Conservation (phyloP, 2,888 invertebrate species). For the Elegia similella region DNA sequence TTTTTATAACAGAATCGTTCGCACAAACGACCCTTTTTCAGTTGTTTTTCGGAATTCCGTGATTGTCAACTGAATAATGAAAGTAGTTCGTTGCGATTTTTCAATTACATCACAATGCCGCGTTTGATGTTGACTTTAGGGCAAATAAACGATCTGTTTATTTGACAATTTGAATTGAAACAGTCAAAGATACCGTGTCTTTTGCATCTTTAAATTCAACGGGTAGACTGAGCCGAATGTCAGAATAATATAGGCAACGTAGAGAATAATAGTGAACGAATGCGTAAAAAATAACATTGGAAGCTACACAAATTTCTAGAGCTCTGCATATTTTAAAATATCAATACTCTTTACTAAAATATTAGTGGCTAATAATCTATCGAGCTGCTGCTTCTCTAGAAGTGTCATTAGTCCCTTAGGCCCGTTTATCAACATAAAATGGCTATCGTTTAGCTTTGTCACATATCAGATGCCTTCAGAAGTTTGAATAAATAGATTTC, state of each 20-base stretch:
- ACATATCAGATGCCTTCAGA: no score
- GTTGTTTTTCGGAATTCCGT: slow-evolving; percentile 73
- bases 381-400: no score
- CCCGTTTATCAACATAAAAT: no score
- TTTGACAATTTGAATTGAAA: slow-evolving; percentile 1
- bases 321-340: no score
- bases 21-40: slow-evolving; percentile 72
- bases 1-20: slow-evolving; percentile 67
- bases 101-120: slow-evolving; percentile 75
- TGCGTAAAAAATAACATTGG: no score
- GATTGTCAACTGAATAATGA: slow-evolving; percentile 76
- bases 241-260: background rate
- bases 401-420: no score
- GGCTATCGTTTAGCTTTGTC: no score
- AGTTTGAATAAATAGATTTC: no score
- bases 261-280: background rate
- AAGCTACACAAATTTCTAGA: no score
- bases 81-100: slow-evolving; percentile 72
- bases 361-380: no score
- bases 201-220: background rate
- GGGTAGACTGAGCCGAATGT: background rate
- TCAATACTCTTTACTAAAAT: no score
- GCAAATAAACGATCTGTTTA: slow-evolving; percentile 6
- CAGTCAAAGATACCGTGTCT: background rate
- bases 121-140: slow-evolving; percentile 28